Conservation (phyloP, 2,113 vertebrate genomes). For the Aldabrachelys gigantea region DNA sequence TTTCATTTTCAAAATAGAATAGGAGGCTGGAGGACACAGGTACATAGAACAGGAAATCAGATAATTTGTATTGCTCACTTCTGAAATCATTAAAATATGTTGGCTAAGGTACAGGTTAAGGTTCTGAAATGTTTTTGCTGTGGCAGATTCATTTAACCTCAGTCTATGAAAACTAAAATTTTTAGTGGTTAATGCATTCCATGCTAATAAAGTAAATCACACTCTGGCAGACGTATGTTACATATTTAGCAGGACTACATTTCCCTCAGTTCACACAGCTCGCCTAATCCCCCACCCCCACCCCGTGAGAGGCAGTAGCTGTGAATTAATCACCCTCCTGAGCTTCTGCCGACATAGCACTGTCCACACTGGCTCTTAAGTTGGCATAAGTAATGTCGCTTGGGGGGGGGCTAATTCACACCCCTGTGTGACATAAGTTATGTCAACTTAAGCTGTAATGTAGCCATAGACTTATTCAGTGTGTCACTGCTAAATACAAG, state of each 20-base stretch:
- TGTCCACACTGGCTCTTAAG: too few relatives aligned
- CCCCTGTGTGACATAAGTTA: too few relatives aligned
- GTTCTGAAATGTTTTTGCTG: not conserved
- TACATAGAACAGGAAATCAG: not conserved
- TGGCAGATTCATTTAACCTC: not conserved
- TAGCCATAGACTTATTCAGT: not conserved
- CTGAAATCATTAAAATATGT: fast-evolving
- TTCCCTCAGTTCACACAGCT: not conserved
- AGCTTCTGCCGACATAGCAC: too few relatives aligned
- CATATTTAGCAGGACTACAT: not conserved
- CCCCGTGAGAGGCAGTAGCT: too few relatives aligned
- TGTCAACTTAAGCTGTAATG: too few relatives aligned
- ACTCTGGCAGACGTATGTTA: not conserved
- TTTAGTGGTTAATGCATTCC: not conserved
- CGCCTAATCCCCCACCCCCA: fast-evolving
- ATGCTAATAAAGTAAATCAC: fast-evolving
- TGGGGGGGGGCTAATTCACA: too few relatives aligned
- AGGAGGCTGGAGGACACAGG: not conserved
- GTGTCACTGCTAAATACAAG: not conserved
- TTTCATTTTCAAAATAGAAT: not conserved
- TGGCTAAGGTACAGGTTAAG: not conserved
- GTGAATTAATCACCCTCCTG: too few relatives aligned
- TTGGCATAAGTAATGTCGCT: too few relatives aligned
- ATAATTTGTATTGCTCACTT: fast-evolving
- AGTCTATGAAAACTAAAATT: not conserved